Conservation (phyloP, 2,888 invertebrate species). For the Epistrophe eligans region DNA sequence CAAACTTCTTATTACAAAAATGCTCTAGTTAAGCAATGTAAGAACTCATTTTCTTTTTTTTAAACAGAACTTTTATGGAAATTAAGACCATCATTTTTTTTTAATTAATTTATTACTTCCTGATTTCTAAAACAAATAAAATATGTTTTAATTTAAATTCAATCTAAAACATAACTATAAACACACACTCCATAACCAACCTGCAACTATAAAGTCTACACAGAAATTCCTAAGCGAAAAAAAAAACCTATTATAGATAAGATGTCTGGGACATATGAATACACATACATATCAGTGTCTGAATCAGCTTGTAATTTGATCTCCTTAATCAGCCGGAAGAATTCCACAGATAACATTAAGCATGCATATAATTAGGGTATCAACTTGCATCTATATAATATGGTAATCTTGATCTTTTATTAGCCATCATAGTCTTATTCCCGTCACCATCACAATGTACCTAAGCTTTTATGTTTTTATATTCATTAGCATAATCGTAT, state of each 20-base stretch:
- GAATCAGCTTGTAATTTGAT: conserved; percentile 34
- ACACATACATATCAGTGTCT: conserved; percentile 4
- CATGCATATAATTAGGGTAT: conserved; percentile 40
- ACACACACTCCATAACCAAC: not conserved
- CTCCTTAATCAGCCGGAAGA: conserved; percentile 24
- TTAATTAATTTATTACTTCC: not conserved
- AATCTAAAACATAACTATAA: not conserved
- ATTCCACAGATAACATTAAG: conserved; percentile 10
- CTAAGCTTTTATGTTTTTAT: conserved; percentile 23
- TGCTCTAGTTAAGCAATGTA: too few relatives aligned
- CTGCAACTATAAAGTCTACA: not conserved
- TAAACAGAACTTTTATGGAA: not conserved
- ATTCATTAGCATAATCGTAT: conserved; percentile 35
- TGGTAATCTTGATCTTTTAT: conserved; percentile 32
- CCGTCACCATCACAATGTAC: not conserved
- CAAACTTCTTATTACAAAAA: too few relatives aligned
- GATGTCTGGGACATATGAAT: not conserved
- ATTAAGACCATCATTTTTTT: not conserved
- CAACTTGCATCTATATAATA: conserved; percentile 11
- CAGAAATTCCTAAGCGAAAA: conserved; percentile 10
- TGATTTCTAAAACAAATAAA: not conserved
- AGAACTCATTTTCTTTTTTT: too few relatives aligned
- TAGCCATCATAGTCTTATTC: conserved; percentile 1
- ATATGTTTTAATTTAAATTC: not conserved
- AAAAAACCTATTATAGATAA: not conserved